These are phyloP conservation scores for Unio pictorum DNA, from an alignment of 2,888 invertebrate genomes.

Conservation along the genomic window DNA sequence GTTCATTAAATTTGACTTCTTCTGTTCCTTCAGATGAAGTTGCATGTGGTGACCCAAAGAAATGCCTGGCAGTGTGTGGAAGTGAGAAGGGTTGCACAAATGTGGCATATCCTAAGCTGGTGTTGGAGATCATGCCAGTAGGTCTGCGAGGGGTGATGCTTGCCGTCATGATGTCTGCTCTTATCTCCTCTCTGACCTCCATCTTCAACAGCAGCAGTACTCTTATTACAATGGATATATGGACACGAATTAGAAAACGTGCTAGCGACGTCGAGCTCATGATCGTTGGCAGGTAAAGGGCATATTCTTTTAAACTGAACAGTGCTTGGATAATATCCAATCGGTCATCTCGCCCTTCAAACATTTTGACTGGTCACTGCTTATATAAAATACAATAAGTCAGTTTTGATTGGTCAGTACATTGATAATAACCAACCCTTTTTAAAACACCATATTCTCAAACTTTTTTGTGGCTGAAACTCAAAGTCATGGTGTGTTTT, in stretches of 20 bases:
- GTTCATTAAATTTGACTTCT: neutral
- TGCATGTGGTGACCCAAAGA: conserved; percentile 71
- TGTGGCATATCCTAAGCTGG: conserved; percentile 73
- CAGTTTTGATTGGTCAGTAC: no score
- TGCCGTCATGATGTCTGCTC: conserved; percentile 74
- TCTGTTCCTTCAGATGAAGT: conserved; percentile 66
- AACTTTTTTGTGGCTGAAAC: no score
- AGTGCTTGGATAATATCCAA: no score
- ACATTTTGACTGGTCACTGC: no score
- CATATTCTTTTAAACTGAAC: no score
- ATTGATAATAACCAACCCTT: no score
- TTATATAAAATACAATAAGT: no score
- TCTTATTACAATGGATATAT: conserved; percentile 75
- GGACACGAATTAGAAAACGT: conserved; percentile 68
- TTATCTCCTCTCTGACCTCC: conserved; percentile 74
- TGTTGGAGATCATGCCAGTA: conserved; percentile 72
- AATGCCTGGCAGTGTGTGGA: conserved; percentile 70
- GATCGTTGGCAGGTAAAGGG: conserved; percentile 71
- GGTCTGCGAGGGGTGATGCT: conserved; percentile 74
- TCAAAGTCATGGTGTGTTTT: no score
- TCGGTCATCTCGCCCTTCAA: no score
- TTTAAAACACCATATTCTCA: no score
- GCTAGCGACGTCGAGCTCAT: conserved; percentile 72
- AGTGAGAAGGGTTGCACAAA: conserved; percentile 73
- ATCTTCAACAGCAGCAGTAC: conserved; percentile 74